Evolutionary conservation across 2,797 vertebrate species (phyloP).

Genomic region (Catharus ustulatus): DNA sequence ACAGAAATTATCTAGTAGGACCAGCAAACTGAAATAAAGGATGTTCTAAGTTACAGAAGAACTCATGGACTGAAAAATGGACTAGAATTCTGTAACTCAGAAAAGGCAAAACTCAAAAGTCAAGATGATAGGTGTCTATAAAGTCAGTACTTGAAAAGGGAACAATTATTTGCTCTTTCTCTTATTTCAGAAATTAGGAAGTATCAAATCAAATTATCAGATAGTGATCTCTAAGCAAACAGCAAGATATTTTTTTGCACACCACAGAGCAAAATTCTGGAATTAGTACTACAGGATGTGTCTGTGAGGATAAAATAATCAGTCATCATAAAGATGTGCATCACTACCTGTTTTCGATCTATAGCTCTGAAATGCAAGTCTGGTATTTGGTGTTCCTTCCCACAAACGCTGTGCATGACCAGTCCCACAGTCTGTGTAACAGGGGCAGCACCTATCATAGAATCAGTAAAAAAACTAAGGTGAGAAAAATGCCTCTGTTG

Average conservation of each 20-base stretch:
- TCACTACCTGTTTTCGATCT: fast-evolving
- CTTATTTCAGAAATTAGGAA: background rate
- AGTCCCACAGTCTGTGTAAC: background rate
- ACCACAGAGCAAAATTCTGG: background rate
- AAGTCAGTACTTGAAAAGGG: background rate
- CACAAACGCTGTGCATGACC: background rate
- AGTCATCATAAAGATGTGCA: background rate
- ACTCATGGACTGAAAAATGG: background rate
- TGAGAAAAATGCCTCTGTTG: background rate
- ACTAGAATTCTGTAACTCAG: background rate
- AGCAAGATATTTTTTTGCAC: background rate
- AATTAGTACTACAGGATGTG: background rate
- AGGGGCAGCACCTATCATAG: background rate
- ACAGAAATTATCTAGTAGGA: background rate
- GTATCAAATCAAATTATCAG: background rate
- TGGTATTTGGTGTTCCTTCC: background rate
- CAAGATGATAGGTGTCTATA: background rate
- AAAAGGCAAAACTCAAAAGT: background rate
- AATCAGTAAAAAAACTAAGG: background rate
- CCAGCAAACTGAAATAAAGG: background rate
- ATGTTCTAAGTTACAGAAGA: background rate
- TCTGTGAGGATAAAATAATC: background rate
- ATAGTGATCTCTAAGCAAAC: background rate
- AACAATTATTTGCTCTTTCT: background rate
- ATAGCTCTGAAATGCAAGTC: background rate